These are phyloP conservation scores for Listronotus bonariensis DNA, from an alignment of 1,140 invertebrate genomes.

Conservation along the genomic window DNA sequence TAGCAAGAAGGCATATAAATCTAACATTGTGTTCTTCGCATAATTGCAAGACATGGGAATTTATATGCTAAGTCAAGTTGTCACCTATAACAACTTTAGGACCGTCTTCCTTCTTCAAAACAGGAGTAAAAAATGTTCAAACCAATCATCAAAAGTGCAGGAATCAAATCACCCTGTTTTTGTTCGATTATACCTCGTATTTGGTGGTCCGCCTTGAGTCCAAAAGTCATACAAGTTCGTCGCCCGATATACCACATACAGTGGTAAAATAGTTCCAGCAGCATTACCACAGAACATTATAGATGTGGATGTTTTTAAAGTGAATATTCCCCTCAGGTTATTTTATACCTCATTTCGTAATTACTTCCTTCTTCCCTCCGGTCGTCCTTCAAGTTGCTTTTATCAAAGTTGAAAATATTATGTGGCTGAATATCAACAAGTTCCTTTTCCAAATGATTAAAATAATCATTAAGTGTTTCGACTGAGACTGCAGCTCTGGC, in stretches of 20 bases:
- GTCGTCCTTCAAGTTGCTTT: too few species aligned
- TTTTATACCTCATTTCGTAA: too few species aligned
- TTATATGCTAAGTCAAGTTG: not conserved
- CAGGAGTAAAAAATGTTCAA: not conserved
- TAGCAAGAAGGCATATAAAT: not conserved
- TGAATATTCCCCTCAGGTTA: too few species aligned
- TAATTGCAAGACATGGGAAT: not conserved
- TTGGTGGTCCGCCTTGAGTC: not conserved
- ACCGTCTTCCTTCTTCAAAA: not conserved
- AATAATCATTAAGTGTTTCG: too few species aligned
- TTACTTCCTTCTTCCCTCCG: too few species aligned
- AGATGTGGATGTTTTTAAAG: not conserved
- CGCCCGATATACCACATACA: not conserved
- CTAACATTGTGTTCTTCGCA: not conserved
- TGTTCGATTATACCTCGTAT: conserved; percentile 1
- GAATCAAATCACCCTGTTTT: not conserved
- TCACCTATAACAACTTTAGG: conserved; percentile 1
- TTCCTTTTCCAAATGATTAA: too few species aligned
- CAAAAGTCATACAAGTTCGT: not conserved
- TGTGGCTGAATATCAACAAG: too few species aligned
- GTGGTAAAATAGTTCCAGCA: not conserved
- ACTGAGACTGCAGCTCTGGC: too few species aligned
- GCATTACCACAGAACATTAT: not conserved
- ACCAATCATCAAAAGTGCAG: not conserved
- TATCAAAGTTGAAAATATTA: too few species aligned